Evolutionary conservation across 2,113 vertebrate genomes (phyloP).

Genomic region (Sinocyclocheilus rhinocerous): DNA sequence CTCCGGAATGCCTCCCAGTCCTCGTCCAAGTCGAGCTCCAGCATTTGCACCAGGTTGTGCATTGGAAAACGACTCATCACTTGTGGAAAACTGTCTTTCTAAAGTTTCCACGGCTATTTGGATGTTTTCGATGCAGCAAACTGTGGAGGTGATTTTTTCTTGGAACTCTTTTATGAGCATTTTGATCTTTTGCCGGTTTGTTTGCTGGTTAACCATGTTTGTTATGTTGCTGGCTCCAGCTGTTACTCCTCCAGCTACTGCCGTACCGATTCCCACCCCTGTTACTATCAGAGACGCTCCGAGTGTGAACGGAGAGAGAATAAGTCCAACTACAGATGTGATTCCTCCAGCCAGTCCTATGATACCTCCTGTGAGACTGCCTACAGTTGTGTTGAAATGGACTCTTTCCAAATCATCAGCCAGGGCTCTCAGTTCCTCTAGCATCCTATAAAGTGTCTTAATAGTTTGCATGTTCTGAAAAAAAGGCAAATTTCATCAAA

Average conservation of each 20-base stretch:
- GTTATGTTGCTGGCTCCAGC: conserved; percentile 62
- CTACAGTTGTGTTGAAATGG: conserved; percentile 55
- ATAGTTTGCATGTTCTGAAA: conserved; percentile 2
- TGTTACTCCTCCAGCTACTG: conserved; percentile 51
- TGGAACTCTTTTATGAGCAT: conserved; percentile 54
- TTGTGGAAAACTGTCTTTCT: neutral
- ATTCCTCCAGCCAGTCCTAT: conserved; percentile 57
- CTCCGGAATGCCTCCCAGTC: conserved; percentile 36
- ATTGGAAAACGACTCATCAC: neutral
- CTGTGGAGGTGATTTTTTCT: conserved; percentile 39
- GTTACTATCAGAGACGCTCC: conserved; percentile 57
- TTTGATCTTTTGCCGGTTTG: conserved; percentile 49
- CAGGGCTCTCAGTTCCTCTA: conserved; percentile 30
- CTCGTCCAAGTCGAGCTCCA: neutral
- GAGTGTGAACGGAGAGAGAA: conserved; percentile 54
- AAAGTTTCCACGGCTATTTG: conserved; percentile 7
- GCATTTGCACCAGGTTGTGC: neutral
- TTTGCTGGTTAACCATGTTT: conserved; percentile 60
- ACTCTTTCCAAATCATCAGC: conserved; percentile 50
- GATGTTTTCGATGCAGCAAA: conserved; percentile 35
- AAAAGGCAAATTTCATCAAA: neutral
- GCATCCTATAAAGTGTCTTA: neutral
- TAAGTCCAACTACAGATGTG: conserved; percentile 50
- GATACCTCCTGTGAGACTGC: conserved; percentile 55
- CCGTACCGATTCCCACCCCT: conserved; percentile 48